Base-by-base conservation (phyloP, 2,797 vertebrate genomes). In the Oreochromis grahami region DNA sequence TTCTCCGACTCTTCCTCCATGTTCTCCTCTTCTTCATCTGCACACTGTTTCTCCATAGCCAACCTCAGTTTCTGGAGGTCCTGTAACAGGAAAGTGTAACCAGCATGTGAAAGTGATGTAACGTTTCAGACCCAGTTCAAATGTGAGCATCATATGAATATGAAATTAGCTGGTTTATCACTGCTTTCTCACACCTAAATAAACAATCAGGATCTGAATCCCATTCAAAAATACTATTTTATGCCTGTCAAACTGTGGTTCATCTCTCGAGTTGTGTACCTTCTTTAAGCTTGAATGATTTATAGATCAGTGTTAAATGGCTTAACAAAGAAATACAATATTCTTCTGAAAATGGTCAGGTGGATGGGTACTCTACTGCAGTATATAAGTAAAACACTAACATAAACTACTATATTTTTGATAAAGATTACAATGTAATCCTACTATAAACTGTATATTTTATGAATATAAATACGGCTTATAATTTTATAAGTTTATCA, bases 41-140 rank as follows among this genome's bases (percentile, higher is more conserved):
- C 12, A n/a, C 77, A 10, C 11, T 19, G 81, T 76, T 86, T 87
- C 50, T 94, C 88, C 80, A 91, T 51, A 29, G 87, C 84, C 5
- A n/a, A 63, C 87, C 91, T 93, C 45, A 95, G 79, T 81, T 89
- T 94, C 83, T 95, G 88, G 6, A 95, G 77, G 26, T 12, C 79
- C 88, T 93, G 85, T 53, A 8, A 68, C 8, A 85, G 24, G 12
- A 52, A 72, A 29, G 15, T 48, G 10, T 5, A 15, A 17, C 24
- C 3, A 70, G n/a, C 32, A 56, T 29, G 32, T 77, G 19, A 77
- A 56, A 26, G 41, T 72, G 65, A 26, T 70, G 14, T 43, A 70
- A 10, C 0, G 3, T 45, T 70, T 70, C 41, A 45, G 13, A 68
- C 21, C 38, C 36, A 45, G 24, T 38, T 43, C 38, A 70, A 41